phyloP scores from a whole-genome alignment of 2,113 vertebrate genomes.

The Oxyruncus cristatus region DNA sequence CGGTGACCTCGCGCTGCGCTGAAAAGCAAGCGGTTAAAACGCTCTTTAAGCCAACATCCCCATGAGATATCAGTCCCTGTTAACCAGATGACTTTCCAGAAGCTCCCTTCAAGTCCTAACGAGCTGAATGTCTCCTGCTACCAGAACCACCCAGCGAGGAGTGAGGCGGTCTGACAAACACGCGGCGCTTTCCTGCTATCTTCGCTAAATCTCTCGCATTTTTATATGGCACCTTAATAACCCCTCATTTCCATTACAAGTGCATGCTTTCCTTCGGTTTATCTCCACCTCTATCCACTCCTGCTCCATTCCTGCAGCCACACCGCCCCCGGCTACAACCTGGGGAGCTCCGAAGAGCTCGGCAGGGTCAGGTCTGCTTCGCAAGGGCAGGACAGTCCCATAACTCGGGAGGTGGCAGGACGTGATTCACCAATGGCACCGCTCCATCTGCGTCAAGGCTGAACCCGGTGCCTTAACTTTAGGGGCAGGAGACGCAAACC shows the following conservation, averaged over 20 bases:
- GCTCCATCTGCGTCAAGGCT: constrained; percentile 43
- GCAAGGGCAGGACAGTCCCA: background rate
- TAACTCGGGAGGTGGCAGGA: background rate
- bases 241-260: constrained; percentile 74
- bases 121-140: constrained; percentile 4
- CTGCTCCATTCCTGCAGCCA: constrained; percentile 49
- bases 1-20: background rate
- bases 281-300: constrained; percentile 43
- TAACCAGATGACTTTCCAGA: constrained; percentile 35
- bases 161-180: constrained; percentile 29
- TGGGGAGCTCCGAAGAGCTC: background rate
- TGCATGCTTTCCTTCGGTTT: constrained; percentile 63
- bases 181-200: constrained; percentile 42
- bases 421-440: background rate
- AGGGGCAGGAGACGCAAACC: background rate
- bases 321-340: background rate
- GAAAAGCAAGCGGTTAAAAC: background rate
- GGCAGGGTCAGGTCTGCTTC: background rate
- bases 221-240: constrained; percentile 75
- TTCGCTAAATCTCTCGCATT: constrained; percentile 48
- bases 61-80: background rate
- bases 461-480: constrained; percentile 17
- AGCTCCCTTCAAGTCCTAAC: background rate
- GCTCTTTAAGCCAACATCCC: background rate
- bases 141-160: constrained; percentile 48